Evolutionary conservation across 2,797 vertebrate species (phyloP), one percentile per base, ranked within the genome.

Genomic region (Amphiprion clarkii): DNA sequence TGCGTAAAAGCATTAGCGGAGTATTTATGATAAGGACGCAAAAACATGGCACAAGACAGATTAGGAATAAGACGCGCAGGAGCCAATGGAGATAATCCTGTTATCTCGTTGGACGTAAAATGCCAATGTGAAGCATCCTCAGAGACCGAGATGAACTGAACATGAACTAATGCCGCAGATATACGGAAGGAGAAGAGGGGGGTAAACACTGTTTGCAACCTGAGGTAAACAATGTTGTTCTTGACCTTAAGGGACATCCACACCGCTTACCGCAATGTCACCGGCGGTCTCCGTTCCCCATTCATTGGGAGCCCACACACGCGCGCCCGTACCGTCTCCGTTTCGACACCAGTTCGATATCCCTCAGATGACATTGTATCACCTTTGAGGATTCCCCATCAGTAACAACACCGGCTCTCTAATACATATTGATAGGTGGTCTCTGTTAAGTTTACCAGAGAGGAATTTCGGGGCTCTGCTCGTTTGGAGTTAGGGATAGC

Each of bases 261-360:
- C 78, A 83, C 81, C 55, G 87, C 88, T 87, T 93, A 93, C 92
- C 90, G 91, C 93, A 92, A 92, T 93, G 91, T 93, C 90, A 92
- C 75, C 29, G 73, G 46, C 67, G 61, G 65, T 78, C 70, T 68
- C 44, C 59, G 6, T 25, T 46, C 62, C 79, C 62, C 31, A 33
- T 42, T 67, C 66, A 70, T 44, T 69, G 73, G 68, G 25, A 79
- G 78, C 74, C 58, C 85, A 39, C 76, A 74, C 74, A 76, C 80
- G 56, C 81, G 57, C 72, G 42, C 66, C 51, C 69, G 67, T 65
- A n/a, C 72, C 36, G 65, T 65, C 48, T 71, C 57, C 68, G 40
- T 64, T 74, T 78, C 76, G 63, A 66, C 71, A 65, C 68, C 59
- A 17, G 79, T 88, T 87, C 78, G 57, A 81, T 74, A 46, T 49